A percentile compares a stretch with the other conserved stretches of the same genome.
phyloP scores from a whole-genome alignment of 1,140 invertebrate genomes.

The Ceratosolen fusciceps region DNA sequence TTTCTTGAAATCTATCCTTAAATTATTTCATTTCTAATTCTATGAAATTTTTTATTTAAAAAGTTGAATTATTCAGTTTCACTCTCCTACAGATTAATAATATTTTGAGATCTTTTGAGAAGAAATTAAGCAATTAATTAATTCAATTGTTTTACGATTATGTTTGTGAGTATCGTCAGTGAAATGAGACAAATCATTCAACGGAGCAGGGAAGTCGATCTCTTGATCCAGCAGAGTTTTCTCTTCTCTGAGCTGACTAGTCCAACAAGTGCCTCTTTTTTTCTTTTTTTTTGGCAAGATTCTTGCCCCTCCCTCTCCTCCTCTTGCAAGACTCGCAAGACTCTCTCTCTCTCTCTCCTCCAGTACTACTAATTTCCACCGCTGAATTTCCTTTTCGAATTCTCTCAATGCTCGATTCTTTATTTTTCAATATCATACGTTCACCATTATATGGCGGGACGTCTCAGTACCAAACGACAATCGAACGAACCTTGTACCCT shows the following conservation, averaged over 20 bases:
- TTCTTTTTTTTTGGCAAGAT: conserved; percentile 34
- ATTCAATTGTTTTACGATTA: no score
- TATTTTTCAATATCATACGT: conserved; percentile 13
- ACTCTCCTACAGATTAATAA: no score
- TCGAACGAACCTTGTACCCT: background rate
- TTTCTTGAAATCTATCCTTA: no score
- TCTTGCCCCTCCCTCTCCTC: conserved; percentile 37
- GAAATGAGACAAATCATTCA: no score
- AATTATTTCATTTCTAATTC: no score
- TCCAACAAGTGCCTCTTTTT: conserved; percentile 30
- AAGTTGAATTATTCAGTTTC: no score
- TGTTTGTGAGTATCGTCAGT: no score
- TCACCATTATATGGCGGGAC: background rate
- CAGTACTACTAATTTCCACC: no score
- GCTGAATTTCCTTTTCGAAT: background rate
- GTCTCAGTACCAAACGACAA: background rate
- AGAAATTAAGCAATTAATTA: no score
- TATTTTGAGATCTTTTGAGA: no score
- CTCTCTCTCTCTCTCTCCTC: background rate
- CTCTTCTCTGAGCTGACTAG: conserved; percentile 14
- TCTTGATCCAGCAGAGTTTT: conserved; percentile 17
- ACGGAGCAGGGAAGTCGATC: background rate
- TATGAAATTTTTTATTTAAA: no score
- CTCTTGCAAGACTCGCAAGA: background rate
- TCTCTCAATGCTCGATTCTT: background rate